Evolutionary conservation across 2,113 vertebrate genomes (phyloP).

Genomic region (Melozone crissalis): DNA sequence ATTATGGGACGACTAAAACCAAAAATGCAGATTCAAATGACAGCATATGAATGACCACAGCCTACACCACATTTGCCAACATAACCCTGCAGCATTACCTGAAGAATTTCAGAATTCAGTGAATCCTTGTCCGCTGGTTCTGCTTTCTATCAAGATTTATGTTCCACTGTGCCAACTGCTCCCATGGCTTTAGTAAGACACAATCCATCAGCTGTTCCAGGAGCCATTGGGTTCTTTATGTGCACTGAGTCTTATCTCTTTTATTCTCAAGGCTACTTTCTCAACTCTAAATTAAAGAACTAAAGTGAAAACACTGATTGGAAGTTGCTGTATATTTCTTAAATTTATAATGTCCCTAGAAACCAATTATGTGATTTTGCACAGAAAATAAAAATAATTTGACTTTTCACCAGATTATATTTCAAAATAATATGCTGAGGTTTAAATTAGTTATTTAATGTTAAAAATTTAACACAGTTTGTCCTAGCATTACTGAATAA

Average conservation of each 20-base stretch:
- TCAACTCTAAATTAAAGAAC: neutral
- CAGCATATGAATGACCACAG: neutral
- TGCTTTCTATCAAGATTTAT: neutral
- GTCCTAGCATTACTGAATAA: slow-evolving; percentile 33
- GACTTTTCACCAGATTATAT: neutral
- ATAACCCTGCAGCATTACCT: neutral
- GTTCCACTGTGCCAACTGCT: neutral
- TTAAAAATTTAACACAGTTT: slow-evolving; percentile 17
- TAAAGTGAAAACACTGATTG: neutral
- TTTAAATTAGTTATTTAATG: slow-evolving; percentile 28
- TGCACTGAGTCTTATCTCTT: neutral
- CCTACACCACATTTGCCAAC: neutral
- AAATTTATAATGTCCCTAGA: neutral
- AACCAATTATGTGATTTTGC: neutral
- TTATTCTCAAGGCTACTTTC: neutral
- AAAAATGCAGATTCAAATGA: neutral
- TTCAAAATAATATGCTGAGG: neutral
- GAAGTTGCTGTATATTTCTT: neutral
- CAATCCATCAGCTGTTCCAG: neutral
- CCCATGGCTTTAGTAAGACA: neutral
- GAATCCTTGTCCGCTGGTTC: neutral
- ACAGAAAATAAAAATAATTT: neutral
- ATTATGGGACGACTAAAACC: neutral
- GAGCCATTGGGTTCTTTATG: neutral
- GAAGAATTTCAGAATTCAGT: neutral